phyloP scores from a whole-genome alignment of 2,888 invertebrate species.

The Drosophila cognata region DNA sequence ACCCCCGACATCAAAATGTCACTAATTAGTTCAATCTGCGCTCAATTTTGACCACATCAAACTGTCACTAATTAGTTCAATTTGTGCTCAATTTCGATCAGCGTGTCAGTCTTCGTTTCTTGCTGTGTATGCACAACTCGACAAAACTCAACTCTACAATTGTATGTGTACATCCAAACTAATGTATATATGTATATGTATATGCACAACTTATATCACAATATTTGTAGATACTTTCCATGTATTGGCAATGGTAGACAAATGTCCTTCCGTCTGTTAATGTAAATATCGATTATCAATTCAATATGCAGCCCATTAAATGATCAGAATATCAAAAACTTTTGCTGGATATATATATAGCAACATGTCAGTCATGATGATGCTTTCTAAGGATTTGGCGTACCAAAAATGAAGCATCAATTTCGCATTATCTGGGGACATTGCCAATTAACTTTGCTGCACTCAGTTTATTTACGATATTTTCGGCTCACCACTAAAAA shows the following conservation, averaged over 20 bases:
- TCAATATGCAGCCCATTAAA: not conserved
- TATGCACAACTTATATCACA: not conserved
- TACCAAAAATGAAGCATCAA: not conserved
- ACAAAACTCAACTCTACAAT: not conserved
- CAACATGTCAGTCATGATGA: not conserved
- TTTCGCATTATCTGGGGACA: not conserved
- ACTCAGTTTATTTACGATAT: not conserved
- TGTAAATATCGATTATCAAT: not conserved
- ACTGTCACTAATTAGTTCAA: slow-evolving; percentile 19
- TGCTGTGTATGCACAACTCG: slow-evolving; percentile 5
- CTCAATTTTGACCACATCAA: slow-evolving; percentile 1
- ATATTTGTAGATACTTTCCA: not conserved
- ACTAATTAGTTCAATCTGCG: slow-evolving; percentile 8
- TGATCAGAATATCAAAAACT: not conserved
- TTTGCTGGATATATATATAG: not conserved
- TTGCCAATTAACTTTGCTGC: not conserved
- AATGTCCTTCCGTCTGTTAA: not conserved
- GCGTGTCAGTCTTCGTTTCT: slow-evolving; percentile 1
- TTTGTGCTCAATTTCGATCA: slow-evolving; percentile 1
- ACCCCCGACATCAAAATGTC: not conserved
- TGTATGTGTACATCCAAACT: too few species aligned
- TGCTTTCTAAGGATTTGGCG: not conserved
- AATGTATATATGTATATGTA: not conserved
- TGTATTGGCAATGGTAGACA: not conserved
- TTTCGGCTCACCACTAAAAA: not conserved